Evolutionary conservation across 2,888 invertebrate species (phyloP), one percentile per base, ranked within the genome.

Genomic region (Stratiomys singularior): DNA sequence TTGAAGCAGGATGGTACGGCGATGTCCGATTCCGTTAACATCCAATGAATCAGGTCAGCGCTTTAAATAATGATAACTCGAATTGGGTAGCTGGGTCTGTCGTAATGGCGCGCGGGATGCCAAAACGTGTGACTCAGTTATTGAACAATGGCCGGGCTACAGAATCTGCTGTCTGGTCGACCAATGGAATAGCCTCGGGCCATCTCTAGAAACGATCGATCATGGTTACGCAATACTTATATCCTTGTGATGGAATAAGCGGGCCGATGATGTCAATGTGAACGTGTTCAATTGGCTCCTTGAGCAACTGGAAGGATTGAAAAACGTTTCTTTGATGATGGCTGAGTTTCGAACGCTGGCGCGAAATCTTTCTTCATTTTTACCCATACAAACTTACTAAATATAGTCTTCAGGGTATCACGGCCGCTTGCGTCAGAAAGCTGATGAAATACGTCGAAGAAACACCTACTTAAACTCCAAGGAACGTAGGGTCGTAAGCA

Each of bases 131-230:
- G 15, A 58, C 76, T 46, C 21, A 52, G 7, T 56, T 63, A 2
- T 15, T 37, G 27, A 13, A 72, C 11, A 52, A 66, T 18, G 28
- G n/a, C 44, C 52, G 46, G 27, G 63, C 44, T n/a, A 67, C 77
- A 23, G n/a, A 47, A 7, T 63, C 28, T 18, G 47, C 21, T 5
- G 15, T 30, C n/a, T 21, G 28, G 56, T 25, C 18, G 28, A 37
- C 67, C 7, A 84, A 27, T 1, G 84, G 83, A 7, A 81, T 76
- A 5, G 82, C 83, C 77, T 84, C 83, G 5, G 83, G 81, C 85
- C 84, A 84, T 9, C 83, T 76, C 2, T 84, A 82, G 67, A 80
- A 82, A 9, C 82, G 72, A 66, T 83, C 82, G 7, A 83, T 79
- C 3, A 25, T 15, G 3, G 7, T 63, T 21, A 63, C 23, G 15